phyloP scores from a whole-genome alignment of 2,888 invertebrate genomes.

The Machimus atricapillus region DNA sequence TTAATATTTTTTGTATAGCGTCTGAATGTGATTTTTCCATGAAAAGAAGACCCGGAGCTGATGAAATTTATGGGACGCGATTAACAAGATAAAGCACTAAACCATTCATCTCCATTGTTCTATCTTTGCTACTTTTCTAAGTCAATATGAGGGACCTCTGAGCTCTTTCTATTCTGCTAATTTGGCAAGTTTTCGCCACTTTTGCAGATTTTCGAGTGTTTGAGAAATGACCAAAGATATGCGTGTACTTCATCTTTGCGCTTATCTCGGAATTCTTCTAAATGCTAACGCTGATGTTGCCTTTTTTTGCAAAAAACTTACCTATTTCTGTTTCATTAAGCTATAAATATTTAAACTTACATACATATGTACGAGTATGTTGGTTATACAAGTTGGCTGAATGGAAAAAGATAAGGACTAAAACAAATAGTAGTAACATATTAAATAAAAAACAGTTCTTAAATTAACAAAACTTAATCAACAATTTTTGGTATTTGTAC shows the following conservation, averaged over 20 bases:
- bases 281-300: neutral
- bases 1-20: neutral
- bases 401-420: too few relatives aligned
- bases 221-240: neutral
- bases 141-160: neutral
- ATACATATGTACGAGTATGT: too few relatives aligned
- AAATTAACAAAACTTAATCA: too few relatives aligned
- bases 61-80: conserved; percentile 13
- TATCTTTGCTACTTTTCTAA: neutral
- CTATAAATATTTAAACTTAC: neutral
- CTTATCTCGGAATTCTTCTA: neutral
- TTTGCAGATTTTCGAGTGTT: neutral
- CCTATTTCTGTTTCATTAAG: neutral
- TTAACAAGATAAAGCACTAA: neutral
- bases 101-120: neutral
- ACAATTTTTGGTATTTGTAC: too few relatives aligned
- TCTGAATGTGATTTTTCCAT: neutral
- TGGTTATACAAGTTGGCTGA: too few relatives aligned
- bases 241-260: neutral
- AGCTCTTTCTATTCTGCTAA: neutral
- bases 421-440: too few relatives aligned
- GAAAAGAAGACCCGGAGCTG: neutral
- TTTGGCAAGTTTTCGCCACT: neutral
- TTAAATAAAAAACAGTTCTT: too few relatives aligned
- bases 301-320: neutral